phyloP scores from a whole-genome alignment of 2,113 vertebrate species.

The Coptodon bakossiorum region DNA sequence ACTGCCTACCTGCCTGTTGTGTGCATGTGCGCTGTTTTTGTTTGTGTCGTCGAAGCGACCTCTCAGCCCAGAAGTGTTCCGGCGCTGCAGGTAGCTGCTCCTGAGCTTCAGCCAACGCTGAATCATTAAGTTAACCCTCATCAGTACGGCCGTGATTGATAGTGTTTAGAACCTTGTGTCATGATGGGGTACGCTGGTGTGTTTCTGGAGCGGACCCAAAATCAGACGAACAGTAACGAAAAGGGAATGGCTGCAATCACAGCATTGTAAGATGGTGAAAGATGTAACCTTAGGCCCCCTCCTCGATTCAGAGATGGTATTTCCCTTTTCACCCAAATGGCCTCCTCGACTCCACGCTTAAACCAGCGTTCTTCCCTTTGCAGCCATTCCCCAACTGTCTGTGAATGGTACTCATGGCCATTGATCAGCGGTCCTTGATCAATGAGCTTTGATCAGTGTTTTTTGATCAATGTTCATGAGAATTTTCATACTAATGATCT shows the following conservation, averaged over 20 bases:
- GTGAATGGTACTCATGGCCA: not conserved
- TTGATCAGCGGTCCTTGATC: not conserved
- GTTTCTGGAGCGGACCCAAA: not conserved
- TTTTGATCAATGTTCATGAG: not conserved
- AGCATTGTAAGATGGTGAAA: not conserved
- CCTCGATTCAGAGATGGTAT: not conserved
- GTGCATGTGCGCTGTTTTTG: not conserved
- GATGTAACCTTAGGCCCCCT: not conserved
- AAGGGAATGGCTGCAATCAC: not conserved
- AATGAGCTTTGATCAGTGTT: not conserved
- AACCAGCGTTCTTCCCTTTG: not conserved
- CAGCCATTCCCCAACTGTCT: not conserved
- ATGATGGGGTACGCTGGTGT: not conserved
- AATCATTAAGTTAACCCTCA: not conserved
- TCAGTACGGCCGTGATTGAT: not conserved
- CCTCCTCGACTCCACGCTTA: not conserved
- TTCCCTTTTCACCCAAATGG: not conserved
- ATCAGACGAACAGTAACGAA: not conserved
- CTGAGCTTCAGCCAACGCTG: not conserved
- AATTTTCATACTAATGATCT: not conserved
- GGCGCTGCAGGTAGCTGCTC: fast-evolving
- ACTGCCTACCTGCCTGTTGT: not conserved
- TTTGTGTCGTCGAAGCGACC: not conserved
- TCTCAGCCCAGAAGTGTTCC: not conserved
- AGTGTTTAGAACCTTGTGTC: not conserved